A percentile compares a stretch with the other conserved stretches of the same genome.
Conservation (phyloP, 2,888 invertebrate genomes). For the Eupithecia vulgata region DNA sequence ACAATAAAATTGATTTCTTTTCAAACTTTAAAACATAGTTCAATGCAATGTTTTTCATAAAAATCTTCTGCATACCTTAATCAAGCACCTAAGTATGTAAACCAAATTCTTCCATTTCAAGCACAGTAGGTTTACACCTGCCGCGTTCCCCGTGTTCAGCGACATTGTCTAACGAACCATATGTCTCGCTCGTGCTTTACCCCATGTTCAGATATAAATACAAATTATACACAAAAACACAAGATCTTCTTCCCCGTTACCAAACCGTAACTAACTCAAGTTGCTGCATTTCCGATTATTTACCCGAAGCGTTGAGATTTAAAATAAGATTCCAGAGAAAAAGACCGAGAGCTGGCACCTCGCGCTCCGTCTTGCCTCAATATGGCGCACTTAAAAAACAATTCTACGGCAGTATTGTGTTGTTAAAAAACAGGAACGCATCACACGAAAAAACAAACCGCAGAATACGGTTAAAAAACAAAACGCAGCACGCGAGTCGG, state of each 20-base stretch:
- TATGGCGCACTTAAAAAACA: slow-evolving; percentile 81
- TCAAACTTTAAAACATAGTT: not conserved
- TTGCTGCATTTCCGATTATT: slow-evolving; percentile 71
- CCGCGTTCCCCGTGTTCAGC: slow-evolving; percentile 51
- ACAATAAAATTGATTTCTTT: not conserved
- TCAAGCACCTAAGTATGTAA: not conserved
- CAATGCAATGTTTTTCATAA: not conserved
- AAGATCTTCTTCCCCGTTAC: slow-evolving; percentile 71
- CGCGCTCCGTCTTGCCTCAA: slow-evolving; percentile 68
- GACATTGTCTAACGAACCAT: slow-evolving; percentile 73
- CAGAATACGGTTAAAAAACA: slow-evolving; percentile 81
- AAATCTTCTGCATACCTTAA: not conserved
- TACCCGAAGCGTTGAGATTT: slow-evolving; percentile 73
- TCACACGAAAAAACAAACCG: slow-evolving; percentile 80
- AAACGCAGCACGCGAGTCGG: slow-evolving; percentile 80
- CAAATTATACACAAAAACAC: slow-evolving; percentile 63
- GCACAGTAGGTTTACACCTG: slow-evolving; percentile 54
- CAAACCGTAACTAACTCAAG: slow-evolving; percentile 77
- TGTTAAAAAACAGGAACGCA: slow-evolving; percentile 82
- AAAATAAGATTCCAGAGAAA: slow-evolving; percentile 74
- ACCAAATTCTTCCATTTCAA: slow-evolving; percentile 5
- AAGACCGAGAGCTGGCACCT: slow-evolving; percentile 73
- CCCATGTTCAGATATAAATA: slow-evolving; percentile 64
- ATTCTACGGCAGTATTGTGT: slow-evolving; percentile 77
- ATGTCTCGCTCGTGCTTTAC: slow-evolving; percentile 73